phyloP scores from a whole-genome alignment of 2,797 vertebrate species.

The Tenualosa ilisha region DNA sequence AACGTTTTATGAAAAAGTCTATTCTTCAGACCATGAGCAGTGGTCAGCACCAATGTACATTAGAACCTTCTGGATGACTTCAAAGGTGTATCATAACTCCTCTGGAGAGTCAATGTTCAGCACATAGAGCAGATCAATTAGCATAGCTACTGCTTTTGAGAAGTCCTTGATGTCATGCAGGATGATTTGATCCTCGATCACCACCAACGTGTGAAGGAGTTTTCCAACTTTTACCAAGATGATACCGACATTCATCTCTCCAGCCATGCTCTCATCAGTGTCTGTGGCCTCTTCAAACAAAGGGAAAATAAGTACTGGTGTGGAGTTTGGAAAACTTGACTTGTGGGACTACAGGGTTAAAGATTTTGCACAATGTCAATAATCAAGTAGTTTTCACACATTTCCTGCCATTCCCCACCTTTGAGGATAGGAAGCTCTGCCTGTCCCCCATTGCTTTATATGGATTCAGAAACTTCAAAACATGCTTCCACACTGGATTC shows the following conservation, averaged over 20 bases:
- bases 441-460: too few species aligned
- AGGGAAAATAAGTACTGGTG: not conserved
- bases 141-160: slow-evolving; percentile 11
- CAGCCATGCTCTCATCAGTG: not conserved
- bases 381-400: too few species aligned
- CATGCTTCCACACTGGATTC: too few species aligned
- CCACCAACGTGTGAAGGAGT: not conserved
- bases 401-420: too few species aligned
- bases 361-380: too few species aligned
- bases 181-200: slow-evolving; percentile 22
- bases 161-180: not conserved
- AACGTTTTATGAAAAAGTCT: not conserved
- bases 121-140: slow-evolving; percentile 25
- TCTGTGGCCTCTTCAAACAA: slow-evolving; percentile 11
- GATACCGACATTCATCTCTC: too few species aligned
- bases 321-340: too few species aligned
- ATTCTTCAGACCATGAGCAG: slow-evolving; percentile 24
- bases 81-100: slow-evolving; percentile 32
- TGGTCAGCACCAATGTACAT: slow-evolving; percentile 21
- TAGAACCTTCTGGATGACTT: slow-evolving; percentile 40
- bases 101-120: slow-evolving; percentile 34
- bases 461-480: too few species aligned
- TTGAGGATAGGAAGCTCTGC: too few species aligned
- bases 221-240: too few species aligned
- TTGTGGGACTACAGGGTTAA: too few species aligned